Base-by-base conservation (phyloP, 1,140 invertebrate species). In the Listronotus bonariensis region DNA sequence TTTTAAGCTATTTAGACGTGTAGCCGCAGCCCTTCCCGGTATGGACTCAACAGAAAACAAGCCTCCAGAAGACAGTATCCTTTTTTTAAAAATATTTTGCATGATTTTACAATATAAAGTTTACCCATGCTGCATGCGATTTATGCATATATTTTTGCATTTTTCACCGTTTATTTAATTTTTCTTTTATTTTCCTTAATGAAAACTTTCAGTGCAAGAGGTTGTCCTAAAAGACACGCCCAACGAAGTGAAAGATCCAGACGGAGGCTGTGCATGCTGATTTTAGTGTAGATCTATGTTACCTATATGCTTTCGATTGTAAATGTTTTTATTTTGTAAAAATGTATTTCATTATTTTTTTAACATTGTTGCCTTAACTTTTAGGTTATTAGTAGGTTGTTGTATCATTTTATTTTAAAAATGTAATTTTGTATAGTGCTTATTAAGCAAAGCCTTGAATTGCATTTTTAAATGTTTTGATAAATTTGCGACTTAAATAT, bases 21-120 rank as follows among this genome's bases (percentile, higher is more conserved):
- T 99, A 46, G 97, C 97, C 57, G 96, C 95, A 68, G 97, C 97
- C 71, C 83, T 99, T 76, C 97, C 97, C 52, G 97, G 97, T 66
- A 99, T 99, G 95, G 97, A 99, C 75, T 93, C 92, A 32, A 91
- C 92, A 67, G 92, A 95, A 79, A 94, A 93, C 81, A 94, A 93
- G 82, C 91, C 93, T 65, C 93, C 92, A 76, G 94, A 96, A 91
- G 93, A 96, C 87, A 97, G 92, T 95, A 93, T 93, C 90, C 89
- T 92, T 92, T 91, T 82, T 69, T 54, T 57, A 58, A 61, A 78
- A 79, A 46, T 26, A 1, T 7, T 14, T 14, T 45, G 70, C 68
- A 74, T 74, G 67, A 26, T 56, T 56, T 56, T 60, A 1, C 55
- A 46, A 38, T 38, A 51, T 46, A 18, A n/a, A 55, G 57, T 49